Evolutionary conservation across 2,888 invertebrate genomes (phyloP), one percentile per base, ranked within the genome.

Genomic region (Entomobrya multifasciata): DNA sequence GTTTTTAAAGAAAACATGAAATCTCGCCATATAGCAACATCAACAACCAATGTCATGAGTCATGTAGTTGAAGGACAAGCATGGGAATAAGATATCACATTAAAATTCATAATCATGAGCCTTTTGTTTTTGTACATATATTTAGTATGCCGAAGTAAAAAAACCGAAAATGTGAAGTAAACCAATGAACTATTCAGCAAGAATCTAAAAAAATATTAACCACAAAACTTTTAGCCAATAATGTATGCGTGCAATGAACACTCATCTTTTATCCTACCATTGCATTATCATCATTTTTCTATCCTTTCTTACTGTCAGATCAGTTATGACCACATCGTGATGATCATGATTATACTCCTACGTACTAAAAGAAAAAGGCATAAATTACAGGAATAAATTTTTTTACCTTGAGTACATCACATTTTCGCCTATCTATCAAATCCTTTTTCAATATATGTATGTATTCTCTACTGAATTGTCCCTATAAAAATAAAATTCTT

Each of bases 1-100:
- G n/a, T n/a, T n/a, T n/a, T n/a, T n/a, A n/a, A n/a, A n/a, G n/a
- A n/a, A 5, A 49, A 15, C n/a, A 8, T 17, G 36, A 4, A 78
- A 78, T 17, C 8, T 55, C 44, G 30, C 57, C 22, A 8, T n/a
- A 47, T 55, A 49, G 22, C 49, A 60, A 81, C 41, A 65, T 20
- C 36, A 36, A 36, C 36, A 36, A 6, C 8, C 4, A 8, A 36
- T 8, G 36, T 36, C 36, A 36, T 36, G 57, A 70, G 44, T 67
- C 36, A 17, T 80, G 80, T 17, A 52, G 84, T 77, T 84, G 77
- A 85, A 85, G 85, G 85, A 78, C 72, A 85, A 85, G 78, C 85
- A 70, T 85, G 85, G 85, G 85, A 85, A 85, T 85, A 55, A 65
- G 49, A 70, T 78, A 70, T 76, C 78, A 4, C 36, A 85, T 85